Base-by-base conservation (phyloP, 1,140 invertebrate genomes). In the Drosophila nebulosa region DNA sequence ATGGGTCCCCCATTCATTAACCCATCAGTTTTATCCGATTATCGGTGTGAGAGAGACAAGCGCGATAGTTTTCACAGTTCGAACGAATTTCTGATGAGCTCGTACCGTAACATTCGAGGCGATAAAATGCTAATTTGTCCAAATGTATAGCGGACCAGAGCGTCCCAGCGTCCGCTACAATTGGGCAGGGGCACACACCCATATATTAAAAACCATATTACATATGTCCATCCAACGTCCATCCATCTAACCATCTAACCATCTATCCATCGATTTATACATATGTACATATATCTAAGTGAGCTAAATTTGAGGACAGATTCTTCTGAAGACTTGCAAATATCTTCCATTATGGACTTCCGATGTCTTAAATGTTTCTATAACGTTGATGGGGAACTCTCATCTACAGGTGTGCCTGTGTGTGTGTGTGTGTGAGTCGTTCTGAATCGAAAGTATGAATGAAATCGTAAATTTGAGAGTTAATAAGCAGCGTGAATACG, bases 101-200 rank as follows among this genome's bases (percentile, higher is more conserved):
- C 35, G 52, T 56, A 62, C 64, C 51, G 36, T 52, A 56, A 26
- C 21, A 24, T 50, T 66, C 30, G 32, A 64, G 35, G 64, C 57
- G 58, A 62, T 62, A 72, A 72, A 72, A 72, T 72, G 69, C 64
- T 67, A 62, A 72, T 68, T 63, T 65, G 56, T 24, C 24, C 22
- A 53, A 53, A 30, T 24, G 26, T 26, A 53, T 53, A 46, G 39
- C 24, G 51, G n/a, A 21, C 7, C 51, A 53, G 26, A 12, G 26
- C n/a, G n/a, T n/a, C n/a, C 51, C 22, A 18, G 46, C 57, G 56
- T 27, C 42, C 63, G n/a, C 35, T 5, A 14, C 26, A 12, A 7
- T 10, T 56, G 24, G 52, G 5, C 39, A 36, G 27, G 24, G 52
- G 10, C 39, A 36, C 50, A 57, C 63, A 57, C 52, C 46, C 50